phyloP scores from a whole-genome alignment of 2,113 vertebrate species.

The Saccopteryx bilineata region DNA sequence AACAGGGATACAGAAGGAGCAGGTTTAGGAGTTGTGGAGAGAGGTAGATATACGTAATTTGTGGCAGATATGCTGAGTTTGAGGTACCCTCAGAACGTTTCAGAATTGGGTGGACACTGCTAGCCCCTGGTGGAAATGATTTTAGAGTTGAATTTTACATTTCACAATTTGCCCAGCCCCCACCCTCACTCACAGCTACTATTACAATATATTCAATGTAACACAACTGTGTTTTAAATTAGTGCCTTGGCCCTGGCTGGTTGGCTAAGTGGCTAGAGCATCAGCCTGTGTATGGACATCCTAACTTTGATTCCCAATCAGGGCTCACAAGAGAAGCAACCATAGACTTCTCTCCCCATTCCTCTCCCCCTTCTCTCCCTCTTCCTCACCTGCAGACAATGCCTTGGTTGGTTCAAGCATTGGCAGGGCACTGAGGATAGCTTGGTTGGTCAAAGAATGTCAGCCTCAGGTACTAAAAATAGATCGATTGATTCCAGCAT shows the following conservation, averaged over 20 bases:
- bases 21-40: not conserved
- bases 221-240: not conserved
- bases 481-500: no score
- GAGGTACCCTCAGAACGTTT: not conserved
- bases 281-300: no score
- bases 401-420: no score
- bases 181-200: not conserved
- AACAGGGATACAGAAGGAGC: not conserved
- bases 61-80: not conserved
- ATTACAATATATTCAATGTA: not conserved
- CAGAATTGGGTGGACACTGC: not conserved
- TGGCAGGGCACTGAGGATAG: no score
- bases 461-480: no score
- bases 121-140: not conserved
- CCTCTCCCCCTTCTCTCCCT: no score
- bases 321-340: no score
- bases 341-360: no score
- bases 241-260: not conserved
- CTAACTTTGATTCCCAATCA: no score
- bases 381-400: no score
- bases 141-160: conserved; percentile 25
- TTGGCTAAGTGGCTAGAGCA: no score
- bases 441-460: no score
- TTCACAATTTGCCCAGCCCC: not conserved
- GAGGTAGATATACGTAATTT: not conserved